These are phyloP conservation scores for Peromyscus leucopus DNA, from an alignment of 2,113 vertebrate genomes.

Conservation along the genomic window DNA sequence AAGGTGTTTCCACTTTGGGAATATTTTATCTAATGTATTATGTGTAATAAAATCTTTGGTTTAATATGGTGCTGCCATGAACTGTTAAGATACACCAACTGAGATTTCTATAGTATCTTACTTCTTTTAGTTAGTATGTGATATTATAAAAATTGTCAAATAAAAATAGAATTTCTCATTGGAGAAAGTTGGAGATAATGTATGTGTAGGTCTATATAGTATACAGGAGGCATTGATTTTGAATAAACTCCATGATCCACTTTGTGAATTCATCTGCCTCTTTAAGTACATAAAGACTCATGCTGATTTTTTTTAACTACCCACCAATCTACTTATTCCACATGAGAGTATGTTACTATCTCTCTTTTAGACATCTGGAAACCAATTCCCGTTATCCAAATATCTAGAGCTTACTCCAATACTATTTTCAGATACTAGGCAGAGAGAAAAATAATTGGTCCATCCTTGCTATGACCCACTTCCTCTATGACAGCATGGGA, in stretches of 20 bases:
- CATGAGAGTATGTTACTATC: not conserved
- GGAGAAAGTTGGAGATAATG: not conserved
- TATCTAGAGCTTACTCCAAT: not conserved
- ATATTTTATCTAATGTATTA: not conserved
- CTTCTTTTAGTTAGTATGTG: not conserved
- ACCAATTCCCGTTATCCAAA: not conserved
- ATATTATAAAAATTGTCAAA: not conserved
- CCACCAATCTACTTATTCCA: not conserved
- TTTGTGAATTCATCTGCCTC: not conserved
- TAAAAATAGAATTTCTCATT: not conserved
- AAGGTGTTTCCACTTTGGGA: not conserved
- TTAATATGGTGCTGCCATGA: not conserved
- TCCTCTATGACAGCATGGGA: slow-evolving; percentile 31
- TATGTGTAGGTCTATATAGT: not conserved
- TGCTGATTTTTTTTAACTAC: not conserved
- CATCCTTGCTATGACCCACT: not conserved
- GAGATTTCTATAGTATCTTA: not conserved
- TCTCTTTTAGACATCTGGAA: not conserved
- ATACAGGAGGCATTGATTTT: not conserved
- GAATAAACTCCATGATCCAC: not conserved
- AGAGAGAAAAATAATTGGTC: slow-evolving; percentile 40
- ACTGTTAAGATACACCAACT: not conserved
- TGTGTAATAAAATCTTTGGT: not conserved
- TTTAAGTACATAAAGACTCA: not conserved
- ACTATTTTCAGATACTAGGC: slow-evolving; percentile 49